Conservation (phyloP, 2,797 vertebrate species). For the Poecile montanus region DNA sequence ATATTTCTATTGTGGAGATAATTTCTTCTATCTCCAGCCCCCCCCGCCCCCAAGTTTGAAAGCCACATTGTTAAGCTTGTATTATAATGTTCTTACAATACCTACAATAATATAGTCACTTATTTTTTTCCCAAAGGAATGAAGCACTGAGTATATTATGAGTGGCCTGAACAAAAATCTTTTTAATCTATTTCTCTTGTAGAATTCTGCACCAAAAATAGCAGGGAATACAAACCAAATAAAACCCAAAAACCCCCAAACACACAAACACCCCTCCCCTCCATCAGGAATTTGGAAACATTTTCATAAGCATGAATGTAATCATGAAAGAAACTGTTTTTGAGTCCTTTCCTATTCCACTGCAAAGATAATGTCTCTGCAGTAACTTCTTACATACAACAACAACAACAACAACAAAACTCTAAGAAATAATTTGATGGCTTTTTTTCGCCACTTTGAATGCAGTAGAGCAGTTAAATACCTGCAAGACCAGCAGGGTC, state of each 20-base stretch:
- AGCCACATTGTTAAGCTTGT: constrained; percentile 6
- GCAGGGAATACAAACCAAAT: neutral
- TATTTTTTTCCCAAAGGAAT: neutral
- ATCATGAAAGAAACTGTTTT: neutral
- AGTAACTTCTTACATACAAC: neutral
- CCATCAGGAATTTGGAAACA: neutral
- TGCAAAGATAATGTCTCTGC: neutral
- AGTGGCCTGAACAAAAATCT: neutral
- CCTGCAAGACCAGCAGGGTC: neutral
- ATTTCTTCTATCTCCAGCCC: neutral
- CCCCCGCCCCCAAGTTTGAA: constrained; percentile 15
- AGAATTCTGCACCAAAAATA: neutral
- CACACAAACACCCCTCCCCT: neutral
- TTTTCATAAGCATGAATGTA: neutral
- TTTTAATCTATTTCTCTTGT: neutral
- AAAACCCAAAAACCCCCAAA: neutral
- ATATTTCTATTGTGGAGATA: constrained; percentile 24
- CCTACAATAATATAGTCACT: neutral
- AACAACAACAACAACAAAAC: neutral
- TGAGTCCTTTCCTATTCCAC: neutral
- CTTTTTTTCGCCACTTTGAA: neutral
- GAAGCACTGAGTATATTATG: neutral
- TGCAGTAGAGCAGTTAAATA: neutral
- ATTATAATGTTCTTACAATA: constrained; percentile 10
- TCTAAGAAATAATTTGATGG: neutral